Conservation (phyloP, 2,888 invertebrate species). For the Lasioglossum leucozonium region DNA sequence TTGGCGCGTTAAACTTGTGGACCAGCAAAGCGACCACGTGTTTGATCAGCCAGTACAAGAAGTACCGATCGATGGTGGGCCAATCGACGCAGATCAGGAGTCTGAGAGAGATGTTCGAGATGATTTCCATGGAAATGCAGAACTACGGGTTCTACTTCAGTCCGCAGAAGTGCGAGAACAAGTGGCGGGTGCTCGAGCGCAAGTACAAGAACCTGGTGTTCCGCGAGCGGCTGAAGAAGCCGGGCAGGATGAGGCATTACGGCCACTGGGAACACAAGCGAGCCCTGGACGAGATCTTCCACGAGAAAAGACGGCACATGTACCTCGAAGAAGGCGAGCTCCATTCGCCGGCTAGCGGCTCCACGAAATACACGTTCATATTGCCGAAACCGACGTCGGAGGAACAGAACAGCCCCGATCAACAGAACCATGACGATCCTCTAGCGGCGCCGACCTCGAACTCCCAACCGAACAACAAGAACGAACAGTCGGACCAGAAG, state of each 20-base stretch:
- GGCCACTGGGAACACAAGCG: constrained; percentile 81
- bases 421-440: constrained; percentile 40
- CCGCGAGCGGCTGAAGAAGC: constrained; percentile 79
- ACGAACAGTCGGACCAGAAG: constrained; percentile 31
- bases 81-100: constrained; percentile 77
- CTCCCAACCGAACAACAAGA: constrained; percentile 12
- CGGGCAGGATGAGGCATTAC: constrained; percentile 80
- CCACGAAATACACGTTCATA: constrained; percentile 56
- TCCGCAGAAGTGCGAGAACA: constrained; percentile 81
- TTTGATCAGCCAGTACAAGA: constrained; percentile 79
- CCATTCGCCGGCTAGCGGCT: constrained; percentile 49
- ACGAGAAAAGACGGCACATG: constrained; percentile 72
- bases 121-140: constrained; percentile 80
- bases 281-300: constrained; percentile 80
- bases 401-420: constrained; percentile 17
- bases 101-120: constrained; percentile 81
- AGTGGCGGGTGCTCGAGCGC: constrained; percentile 81
- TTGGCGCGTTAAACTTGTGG: constrained; percentile 76
- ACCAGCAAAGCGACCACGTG: constrained; percentile 80
- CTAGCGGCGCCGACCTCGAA: constrained; percentile 2
- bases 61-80: constrained; percentile 78
- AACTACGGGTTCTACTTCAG: constrained; percentile 78
- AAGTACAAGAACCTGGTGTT: constrained; percentile 80
- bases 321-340: constrained; percentile 74
- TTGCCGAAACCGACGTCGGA: constrained; percentile 59